Base-by-base conservation (phyloP, 2,888 invertebrate genomes). In the Cheilosia vernalis region DNA sequence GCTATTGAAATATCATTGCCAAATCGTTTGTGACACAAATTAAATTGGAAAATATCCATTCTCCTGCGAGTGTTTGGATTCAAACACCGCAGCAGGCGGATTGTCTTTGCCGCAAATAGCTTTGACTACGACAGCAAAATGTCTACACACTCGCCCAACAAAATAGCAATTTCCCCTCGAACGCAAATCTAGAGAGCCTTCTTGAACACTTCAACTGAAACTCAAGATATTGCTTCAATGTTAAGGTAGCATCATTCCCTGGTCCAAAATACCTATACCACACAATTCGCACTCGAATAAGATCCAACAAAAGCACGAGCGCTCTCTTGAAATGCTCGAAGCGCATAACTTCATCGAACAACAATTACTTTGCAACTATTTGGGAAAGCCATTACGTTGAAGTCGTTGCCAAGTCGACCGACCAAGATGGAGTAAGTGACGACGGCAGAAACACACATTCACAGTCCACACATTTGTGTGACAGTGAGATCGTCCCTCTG, bases 311-410 rank as follows among this genome's bases (percentile, higher is more conserved):
- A 61, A 44, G 55, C 70, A 47, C 40, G 24, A 53, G 33, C 44
- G 19, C 37, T n/a, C 33, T 47, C 42, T 42, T 44, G 44, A 69
- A 51, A 56, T n/a, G 15, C 30, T 56, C 40, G 64, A 7, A 64
- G 30, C 37, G 10, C 53, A 66, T 21, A 79, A 79, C 64, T 79
- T 79, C 37, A 10, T 51, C 51, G 53, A 80, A 63, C 61, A 74
- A 84, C 80, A 84, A 84, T 84, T 80, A 84, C 69, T 80, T 80
- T 74, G 13, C 24, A 84, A 84, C 80, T 84, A 13, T 84, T 66
- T 84, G 60, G 51, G 63, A 80, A 73, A 76, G 74, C 74, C 84
- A 74, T 74, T 80, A 84, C 69, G 64, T 64, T 60, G 56, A 74
- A 79, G 79, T 74, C 63, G 55, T 66, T 51, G 24, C 30, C 30